A percentile compares a stretch with the other conserved stretches of the same genome.
phyloP scores from a whole-genome alignment of 1,140 invertebrate species.

The Arion vulgaris region DNA sequence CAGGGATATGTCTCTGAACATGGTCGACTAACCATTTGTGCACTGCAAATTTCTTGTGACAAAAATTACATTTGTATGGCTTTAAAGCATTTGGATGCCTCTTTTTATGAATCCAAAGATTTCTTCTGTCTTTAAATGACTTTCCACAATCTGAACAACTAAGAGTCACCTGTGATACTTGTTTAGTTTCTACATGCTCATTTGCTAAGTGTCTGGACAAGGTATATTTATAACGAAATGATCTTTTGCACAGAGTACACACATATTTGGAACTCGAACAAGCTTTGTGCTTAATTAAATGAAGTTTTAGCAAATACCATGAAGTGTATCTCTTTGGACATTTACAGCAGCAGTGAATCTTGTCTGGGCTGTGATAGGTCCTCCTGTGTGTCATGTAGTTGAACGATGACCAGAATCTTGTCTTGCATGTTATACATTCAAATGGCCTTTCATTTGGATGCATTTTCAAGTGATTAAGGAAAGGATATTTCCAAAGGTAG shows the following conservation, averaged over 20 bases:
- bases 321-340: neutral
- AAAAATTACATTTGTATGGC: constrained; percentile 8
- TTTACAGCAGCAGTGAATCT: neutral
- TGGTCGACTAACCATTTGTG: neutral
- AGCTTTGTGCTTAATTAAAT: neutral
- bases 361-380: neutral
- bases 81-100: neutral
- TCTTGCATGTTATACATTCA: neutral
- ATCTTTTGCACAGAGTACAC: neutral
- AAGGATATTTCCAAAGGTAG: neutral
- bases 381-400: neutral
- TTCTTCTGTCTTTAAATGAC: neutral
- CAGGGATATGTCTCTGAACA: neutral
- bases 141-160: neutral
- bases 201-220: neutral
- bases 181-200: neutral
- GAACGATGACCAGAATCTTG: neutral
- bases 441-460: neutral
- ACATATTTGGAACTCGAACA: neutral
- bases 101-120: neutral
- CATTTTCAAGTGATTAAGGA: neutral
- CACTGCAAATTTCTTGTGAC: neutral
- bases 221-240: neutral
- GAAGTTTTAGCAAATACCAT: neutral
- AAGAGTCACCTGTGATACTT: neutral